Percentiles rank a stretch among this genome's conserved stretches.
Conservation (phyloP, 1,140 invertebrate genomes). For the Hetaerina americana region DNA sequence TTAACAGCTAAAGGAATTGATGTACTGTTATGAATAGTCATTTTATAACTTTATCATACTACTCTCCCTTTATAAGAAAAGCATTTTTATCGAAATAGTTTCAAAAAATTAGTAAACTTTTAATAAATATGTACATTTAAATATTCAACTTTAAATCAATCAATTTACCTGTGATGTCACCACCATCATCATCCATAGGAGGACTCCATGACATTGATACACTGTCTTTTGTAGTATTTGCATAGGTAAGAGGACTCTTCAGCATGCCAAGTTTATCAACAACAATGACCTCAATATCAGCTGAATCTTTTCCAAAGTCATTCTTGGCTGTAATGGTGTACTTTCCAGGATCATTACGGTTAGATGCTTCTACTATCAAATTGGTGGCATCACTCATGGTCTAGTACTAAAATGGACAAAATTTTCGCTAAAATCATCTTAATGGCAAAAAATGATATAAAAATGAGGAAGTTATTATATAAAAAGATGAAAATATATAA, state of each 20-base stretch:
- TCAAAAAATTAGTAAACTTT: too few species aligned
- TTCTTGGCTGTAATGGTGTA: slow-evolving; percentile 85
- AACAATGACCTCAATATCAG: slow-evolving; percentile 84
- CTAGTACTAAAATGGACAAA: slow-evolving; percentile 42
- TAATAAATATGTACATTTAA: too few species aligned
- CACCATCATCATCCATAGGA: slow-evolving; percentile 87
- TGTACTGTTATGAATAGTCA: too few species aligned
- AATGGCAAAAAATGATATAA: too few species aligned
- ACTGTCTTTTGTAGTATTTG: slow-evolving; percentile 62
- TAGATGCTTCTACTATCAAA: slow-evolving; percentile 77
- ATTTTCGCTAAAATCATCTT: slow-evolving; percentile 10
- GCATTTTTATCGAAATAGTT: too few species aligned
- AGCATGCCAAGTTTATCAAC: slow-evolving; percentile 82
- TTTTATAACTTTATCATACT: background rate
- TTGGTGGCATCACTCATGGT: slow-evolving; percentile 75
- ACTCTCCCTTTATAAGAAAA: too few species aligned
- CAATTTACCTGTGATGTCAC: slow-evolving; percentile 73
- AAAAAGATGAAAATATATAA: slow-evolving; percentile 1
- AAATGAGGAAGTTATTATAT: background rate
- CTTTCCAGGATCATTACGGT: slow-evolving; percentile 78
- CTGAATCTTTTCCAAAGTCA: slow-evolving; percentile 78
- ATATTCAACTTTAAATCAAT: too few species aligned
- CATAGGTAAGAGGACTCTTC: slow-evolving; percentile 74
- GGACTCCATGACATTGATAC: slow-evolving; percentile 87
- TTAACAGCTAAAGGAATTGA: background rate